phyloP scores from a whole-genome alignment of 2,888 invertebrate species.

The Lasioglossum calceatum region DNA sequence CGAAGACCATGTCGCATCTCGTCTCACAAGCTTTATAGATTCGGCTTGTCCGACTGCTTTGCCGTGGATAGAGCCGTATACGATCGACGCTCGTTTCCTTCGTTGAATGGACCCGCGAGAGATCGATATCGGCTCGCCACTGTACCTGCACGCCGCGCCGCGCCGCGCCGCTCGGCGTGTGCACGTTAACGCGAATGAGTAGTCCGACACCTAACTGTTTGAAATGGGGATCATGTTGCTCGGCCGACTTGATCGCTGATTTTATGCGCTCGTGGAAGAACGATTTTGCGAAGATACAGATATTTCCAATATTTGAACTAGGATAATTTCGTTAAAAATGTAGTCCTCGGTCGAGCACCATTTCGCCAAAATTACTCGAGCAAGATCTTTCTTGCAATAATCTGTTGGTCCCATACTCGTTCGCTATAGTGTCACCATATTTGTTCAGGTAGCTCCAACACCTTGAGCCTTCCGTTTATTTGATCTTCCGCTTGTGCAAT shows the following conservation, averaged over 20 bases:
- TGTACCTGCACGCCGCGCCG: neutral
- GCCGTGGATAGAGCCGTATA: neutral
- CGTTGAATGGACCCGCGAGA: neutral
- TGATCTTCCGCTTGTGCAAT: constrained; percentile 46
- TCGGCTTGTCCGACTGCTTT: neutral
- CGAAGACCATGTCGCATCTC: neutral
- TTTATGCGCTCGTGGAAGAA: neutral
- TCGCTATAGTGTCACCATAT: neutral
- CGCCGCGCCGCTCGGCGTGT: neutral
- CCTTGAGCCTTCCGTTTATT: constrained; percentile 27
- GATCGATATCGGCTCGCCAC: neutral
- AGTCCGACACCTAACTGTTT: neutral
- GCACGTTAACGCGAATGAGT: neutral
- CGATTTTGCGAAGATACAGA: neutral
- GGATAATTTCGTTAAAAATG: too few species aligned
- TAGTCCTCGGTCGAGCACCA: too few species aligned
- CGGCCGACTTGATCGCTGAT: neutral
- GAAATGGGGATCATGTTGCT: neutral
- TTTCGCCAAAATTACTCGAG: too few species aligned
- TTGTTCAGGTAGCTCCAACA: neutral
- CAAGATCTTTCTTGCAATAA: neutral
- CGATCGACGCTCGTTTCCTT: neutral
- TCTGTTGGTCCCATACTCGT: neutral
- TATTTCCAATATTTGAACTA: too few species aligned
- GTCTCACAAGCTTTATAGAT: neutral